These are phyloP conservation scores for Heliconius erato DNA, from an alignment of 2,888 invertebrate species.

Conservation along the genomic window DNA sequence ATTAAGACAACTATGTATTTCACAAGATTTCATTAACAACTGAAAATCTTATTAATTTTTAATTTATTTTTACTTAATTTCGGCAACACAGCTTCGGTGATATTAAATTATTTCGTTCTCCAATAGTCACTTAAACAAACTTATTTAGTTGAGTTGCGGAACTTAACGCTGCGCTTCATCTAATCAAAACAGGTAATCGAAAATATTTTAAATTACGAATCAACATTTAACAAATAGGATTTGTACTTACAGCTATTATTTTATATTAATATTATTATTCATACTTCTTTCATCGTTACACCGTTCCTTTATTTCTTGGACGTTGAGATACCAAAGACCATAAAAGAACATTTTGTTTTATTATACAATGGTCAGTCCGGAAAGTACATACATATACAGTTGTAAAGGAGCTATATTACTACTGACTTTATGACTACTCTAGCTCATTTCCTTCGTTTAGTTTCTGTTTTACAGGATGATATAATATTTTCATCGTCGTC, in stretches of 20 bases:
- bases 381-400: background rate
- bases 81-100: background rate
- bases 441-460: slow-evolving; percentile 2
- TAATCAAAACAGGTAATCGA: background rate
- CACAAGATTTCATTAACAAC: no score
- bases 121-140: background rate
- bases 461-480: background rate
- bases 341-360: slow-evolving; percentile 5
- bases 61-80: no score
- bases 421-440: background rate
- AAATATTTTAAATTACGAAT: no score
- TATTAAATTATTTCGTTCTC: no score
- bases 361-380: background rate
- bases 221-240: no score
- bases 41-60: no score
- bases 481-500: background rate
- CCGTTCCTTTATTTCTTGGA: background rate
- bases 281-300: background rate
- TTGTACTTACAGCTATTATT: no score
- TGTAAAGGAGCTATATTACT: background rate
- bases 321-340: background rate
- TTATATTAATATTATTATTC: no score
- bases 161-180: background rate
- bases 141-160: background rate
- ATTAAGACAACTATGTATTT: no score